phyloP scores from a whole-genome alignment of 2,797 vertebrate genomes.

The Enteromius afrohamiltoni region DNA sequence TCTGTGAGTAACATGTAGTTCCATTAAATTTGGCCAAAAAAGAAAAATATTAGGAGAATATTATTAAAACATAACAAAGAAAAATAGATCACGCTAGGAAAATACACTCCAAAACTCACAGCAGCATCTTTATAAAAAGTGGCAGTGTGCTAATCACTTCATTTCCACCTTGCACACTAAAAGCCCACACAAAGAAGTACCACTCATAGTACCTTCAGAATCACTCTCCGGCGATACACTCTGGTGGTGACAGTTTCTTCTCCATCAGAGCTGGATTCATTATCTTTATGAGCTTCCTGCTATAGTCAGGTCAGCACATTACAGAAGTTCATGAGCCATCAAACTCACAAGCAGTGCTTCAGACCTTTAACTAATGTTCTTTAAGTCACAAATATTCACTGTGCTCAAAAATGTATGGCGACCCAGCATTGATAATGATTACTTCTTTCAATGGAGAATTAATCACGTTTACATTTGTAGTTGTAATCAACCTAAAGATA shows the following conservation, averaged over 20 bases:
- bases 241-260: constrained; percentile 91
- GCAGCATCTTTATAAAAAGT: not conserved
- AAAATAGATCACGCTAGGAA: not conserved
- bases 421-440: not conserved
- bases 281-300: constrained; percentile 83
- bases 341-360: not conserved
- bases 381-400: not conserved
- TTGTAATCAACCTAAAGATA: not conserved
- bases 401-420: not conserved
- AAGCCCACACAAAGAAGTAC: constrained; percentile 36
- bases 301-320: constrained; percentile 83
- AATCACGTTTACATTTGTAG: not conserved
- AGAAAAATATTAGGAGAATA: not conserved
- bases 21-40: not conserved
- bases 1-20: not conserved
- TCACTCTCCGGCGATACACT: constrained; percentile 90
- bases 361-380: constrained; percentile 23
- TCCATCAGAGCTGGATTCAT: constrained; percentile 85
- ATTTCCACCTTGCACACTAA: constrained; percentile 46
- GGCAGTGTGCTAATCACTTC: constrained; percentile 25
- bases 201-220: constrained; percentile 90
- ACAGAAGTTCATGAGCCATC: constrained; percentile 51
- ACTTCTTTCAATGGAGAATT: not conserved
- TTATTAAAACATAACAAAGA: not conserved
- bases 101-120: constrained; percentile 6